phyloP scores from a whole-genome alignment of 2,113 vertebrate species.

The Gymnarchus niloticus region DNA sequence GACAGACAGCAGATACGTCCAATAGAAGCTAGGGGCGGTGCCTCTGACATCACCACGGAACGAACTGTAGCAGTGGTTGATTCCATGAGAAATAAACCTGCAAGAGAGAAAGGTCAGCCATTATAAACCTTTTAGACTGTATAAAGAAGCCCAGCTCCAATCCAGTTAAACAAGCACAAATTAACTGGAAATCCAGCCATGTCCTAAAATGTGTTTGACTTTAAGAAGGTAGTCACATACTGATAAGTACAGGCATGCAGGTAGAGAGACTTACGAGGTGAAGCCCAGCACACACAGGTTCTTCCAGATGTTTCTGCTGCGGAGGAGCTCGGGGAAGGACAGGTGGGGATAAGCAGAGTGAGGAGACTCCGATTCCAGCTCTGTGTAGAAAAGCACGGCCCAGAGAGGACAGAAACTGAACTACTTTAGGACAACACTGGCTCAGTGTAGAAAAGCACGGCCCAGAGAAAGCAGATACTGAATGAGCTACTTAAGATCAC shows the following conservation, averaged over 20 bases:
- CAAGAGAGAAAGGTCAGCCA: not conserved
- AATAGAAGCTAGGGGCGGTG: conserved; percentile 70
- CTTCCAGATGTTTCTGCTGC: conserved; percentile 85
- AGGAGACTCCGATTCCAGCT: conserved; percentile 67
- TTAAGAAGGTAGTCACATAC: not conserved
- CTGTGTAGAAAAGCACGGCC: conserved; percentile 45
- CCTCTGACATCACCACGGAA: conserved; percentile 69
- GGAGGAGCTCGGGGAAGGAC: conserved; percentile 68
- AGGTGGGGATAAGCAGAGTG: conserved; percentile 56
- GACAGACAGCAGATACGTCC: conserved; percentile 76
- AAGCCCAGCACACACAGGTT: conserved; percentile 82
- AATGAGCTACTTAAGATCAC: too few relatives aligned
- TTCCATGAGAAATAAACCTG: conserved; percentile 83
- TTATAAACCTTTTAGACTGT: not conserved
- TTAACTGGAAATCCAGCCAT: not conserved
- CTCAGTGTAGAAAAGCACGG: too few relatives aligned
- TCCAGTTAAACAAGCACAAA: too few relatives aligned
- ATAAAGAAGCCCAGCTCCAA: not conserved
- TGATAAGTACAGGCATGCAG: too few relatives aligned
- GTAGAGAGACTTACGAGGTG: conserved; percentile 71
- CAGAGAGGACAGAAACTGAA: not conserved
- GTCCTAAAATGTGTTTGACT: not conserved
- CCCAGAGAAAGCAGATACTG: too few relatives aligned
- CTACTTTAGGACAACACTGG: not conserved
- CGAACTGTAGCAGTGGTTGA: conserved; percentile 80